These are phyloP conservation scores for Sebastes kiyomatsui DNA, from an alignment of 2,797 vertebrate genomes.

Conservation along the genomic window DNA sequence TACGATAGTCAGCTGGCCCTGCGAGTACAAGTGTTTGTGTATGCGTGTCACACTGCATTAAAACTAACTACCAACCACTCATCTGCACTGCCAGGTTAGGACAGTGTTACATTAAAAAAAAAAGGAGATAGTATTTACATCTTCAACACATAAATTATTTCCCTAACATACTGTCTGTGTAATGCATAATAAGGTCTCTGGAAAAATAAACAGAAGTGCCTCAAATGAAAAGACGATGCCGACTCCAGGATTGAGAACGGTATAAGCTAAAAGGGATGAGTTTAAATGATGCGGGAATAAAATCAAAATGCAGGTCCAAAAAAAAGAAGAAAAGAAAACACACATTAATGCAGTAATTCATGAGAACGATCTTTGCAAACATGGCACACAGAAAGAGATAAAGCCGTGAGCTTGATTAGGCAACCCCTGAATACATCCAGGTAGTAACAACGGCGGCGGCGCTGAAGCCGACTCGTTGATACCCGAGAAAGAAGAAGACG, in stretches of 20 bases:
- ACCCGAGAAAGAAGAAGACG: slow-evolving; percentile 35
- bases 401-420: slow-evolving; percentile 59
- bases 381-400: slow-evolving; percentile 66
- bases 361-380: slow-evolving; percentile 58
- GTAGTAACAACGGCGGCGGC: slow-evolving; percentile 58
- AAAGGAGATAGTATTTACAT: slow-evolving; percentile 79
- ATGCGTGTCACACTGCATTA: slow-evolving; percentile 61
- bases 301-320: slow-evolving; percentile 30
- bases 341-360: slow-evolving; percentile 61
- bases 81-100: slow-evolving; percentile 50
- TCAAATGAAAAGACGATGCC: slow-evolving; percentile 53
- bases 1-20: slow-evolving; percentile 61
- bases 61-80: slow-evolving; percentile 65
- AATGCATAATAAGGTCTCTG: slow-evolving; percentile 72
- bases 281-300: slow-evolving; percentile 47
- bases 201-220: slow-evolving; percentile 50
- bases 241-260: slow-evolving; percentile 50
- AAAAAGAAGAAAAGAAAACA: background rate
- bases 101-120: slow-evolving; percentile 61
- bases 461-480: slow-evolving; percentile 39
- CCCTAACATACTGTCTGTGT: slow-evolving; percentile 72
- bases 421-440: slow-evolving; percentile 60
- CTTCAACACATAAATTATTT: slow-evolving; percentile 81
- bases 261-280: slow-evolving; percentile 3
- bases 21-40: slow-evolving; percentile 38